Evolutionary conservation across 1,140 invertebrate genomes (phyloP), one percentile per base, ranked within the genome.

Genomic region (Oscheius sp.): DNA sequence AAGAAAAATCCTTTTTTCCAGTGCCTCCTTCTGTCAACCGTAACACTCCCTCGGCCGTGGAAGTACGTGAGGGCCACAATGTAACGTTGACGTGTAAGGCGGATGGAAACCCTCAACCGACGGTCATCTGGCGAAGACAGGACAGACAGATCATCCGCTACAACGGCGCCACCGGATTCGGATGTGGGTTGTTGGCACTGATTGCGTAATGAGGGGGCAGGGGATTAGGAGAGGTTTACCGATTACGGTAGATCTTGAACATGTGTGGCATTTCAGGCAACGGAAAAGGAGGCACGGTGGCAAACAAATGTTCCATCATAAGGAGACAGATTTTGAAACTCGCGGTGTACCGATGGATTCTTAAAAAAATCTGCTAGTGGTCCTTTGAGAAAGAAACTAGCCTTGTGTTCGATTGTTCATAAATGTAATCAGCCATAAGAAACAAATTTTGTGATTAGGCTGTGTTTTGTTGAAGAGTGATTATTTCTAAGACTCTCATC

Each of bases 121-220:
- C 87, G 76, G 91, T 95, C 79, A 92, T 91, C 84, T 95, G 93
- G 93, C 91, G 92, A 86, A 88, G 93, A 77, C 92, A 94, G 84
- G 92, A 93, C 85, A 90, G 91, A 0, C 88, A 90, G 84, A 88
- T 89, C 46, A 93, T 94, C 80, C 87, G 86, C 29, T 77, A 73
- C 63, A 90, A 90, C 81, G 76, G 76, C 15, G 74, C 75, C n/a
- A 76, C 67, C 26, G 76, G 76, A 52, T 77, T 74, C 45, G 76
- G 76, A 75, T 74, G 76, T 77, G 45, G 38, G 38, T 13, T 55
- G 23, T 55, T 55, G 15, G 28, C 49, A 55, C 49, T 55, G 49
- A 55, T 55, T 55, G 49, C 15, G 23, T 55, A 55, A 55, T 23
- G 7, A 42, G 10, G 23, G 49, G 15, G 23, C 4, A 26, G 28